Evolutionary conservation across 2,888 invertebrate species (phyloP).

Genomic region (Drosophila neonasuta): DNA sequence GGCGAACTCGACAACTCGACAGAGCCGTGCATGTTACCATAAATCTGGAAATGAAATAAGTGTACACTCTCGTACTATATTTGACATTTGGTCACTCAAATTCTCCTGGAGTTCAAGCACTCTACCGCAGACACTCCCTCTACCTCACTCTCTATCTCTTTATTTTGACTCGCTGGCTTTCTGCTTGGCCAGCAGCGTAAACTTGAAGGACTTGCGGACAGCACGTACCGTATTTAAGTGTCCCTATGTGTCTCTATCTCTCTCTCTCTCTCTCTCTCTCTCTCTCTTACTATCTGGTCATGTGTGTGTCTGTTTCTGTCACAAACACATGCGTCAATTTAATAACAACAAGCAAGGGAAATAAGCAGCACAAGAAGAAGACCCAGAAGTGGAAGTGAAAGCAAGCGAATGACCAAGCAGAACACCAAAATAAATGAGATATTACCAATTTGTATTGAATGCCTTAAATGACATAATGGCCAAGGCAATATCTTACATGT

Average conservation of each 20-base stretch:
- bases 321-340: constrained; percentile 66
- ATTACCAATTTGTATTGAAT: constrained; percentile 76
- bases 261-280: not conserved
- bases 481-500: constrained; percentile 25
- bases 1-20: constrained; percentile 11
- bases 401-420: constrained; percentile 30
- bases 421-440: constrained; percentile 70
- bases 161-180: not conserved
- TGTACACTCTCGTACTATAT: constrained; percentile 64
- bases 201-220: constrained; percentile 47
- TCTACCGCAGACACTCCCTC: not conserved
- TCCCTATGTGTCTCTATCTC: constrained; percentile 30
- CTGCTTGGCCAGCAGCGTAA: constrained; percentile 39
- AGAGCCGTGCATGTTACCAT: constrained; percentile 38
- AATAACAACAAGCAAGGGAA: constrained; percentile 51
- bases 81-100: constrained; percentile 76
- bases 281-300: not conserved
- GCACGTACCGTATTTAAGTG: constrained; percentile 55
- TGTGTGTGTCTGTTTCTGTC: constrained; percentile 41
- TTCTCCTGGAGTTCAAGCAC: constrained; percentile 16
- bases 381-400: constrained; percentile 5
- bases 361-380: constrained; percentile 29
- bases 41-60: constrained; percentile 76
- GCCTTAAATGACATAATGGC: constrained; percentile 69
- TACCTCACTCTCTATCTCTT: not conserved